phyloP scores from a whole-genome alignment of 2,888 invertebrate genomes.

The Eulithis prunata region DNA sequence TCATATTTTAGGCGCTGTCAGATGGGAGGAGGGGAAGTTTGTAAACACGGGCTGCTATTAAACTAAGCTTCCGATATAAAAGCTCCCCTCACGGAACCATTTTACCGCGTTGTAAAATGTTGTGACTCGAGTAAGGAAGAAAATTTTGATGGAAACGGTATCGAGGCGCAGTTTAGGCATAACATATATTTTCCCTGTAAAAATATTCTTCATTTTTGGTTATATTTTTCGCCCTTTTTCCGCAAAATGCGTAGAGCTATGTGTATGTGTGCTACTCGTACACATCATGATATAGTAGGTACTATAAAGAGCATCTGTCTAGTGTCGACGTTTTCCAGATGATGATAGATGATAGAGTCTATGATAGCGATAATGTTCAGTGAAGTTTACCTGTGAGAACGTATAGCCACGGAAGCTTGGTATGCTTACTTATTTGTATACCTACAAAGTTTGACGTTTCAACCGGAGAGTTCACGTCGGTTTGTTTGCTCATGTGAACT shows the following conservation, averaged over 20 bases:
- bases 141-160: conserved; percentile 13
- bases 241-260: background rate
- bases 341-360: background rate
- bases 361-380: background rate
- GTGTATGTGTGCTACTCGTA: background rate
- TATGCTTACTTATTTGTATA: conserved; percentile 26
- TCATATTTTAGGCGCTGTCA: conserved; percentile 50
- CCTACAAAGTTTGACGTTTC: conserved; percentile 42
- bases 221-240: too few species aligned
- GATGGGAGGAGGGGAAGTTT: conserved; percentile 58
- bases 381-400: background rate
- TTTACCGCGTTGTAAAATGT: conserved; percentile 25
- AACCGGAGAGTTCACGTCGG: conserved; percentile 47
- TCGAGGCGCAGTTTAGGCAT: background rate
- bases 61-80: conserved; percentile 30
- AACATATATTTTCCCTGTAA: background rate
- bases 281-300: background rate
- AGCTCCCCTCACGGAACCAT: conserved; percentile 27
- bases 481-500: conserved; percentile 63
- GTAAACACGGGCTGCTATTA: conserved; percentile 55
- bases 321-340: background rate
- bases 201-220: too few species aligned
- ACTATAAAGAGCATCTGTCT: background rate
- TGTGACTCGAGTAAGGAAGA: conserved; percentile 15
- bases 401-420: conserved; percentile 27